Percentiles rank a stretch among this genome's conserved stretches.
phyloP scores from a whole-genome alignment of 1,140 invertebrate species.

The Kradibia gibbosae region DNA sequence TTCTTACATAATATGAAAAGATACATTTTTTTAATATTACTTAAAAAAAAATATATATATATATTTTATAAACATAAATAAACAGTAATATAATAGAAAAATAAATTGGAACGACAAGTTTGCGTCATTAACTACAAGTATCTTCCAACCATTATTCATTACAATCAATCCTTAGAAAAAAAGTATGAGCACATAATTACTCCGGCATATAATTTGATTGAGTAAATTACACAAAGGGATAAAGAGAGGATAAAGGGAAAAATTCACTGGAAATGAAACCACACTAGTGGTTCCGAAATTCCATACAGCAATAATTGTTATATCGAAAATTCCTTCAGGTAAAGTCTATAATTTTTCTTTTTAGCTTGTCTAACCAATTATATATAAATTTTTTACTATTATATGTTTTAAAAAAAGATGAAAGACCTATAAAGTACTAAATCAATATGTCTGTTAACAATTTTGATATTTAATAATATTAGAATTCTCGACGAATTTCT shows the following conservation, averaged over 20 bases:
- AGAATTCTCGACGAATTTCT: no score
- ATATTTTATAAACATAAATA: not conserved
- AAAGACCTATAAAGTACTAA: no score
- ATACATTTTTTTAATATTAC: no score
- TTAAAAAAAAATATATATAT: no score
- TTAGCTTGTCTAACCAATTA: no score
- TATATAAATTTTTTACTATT: no score
- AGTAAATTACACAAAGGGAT: not conserved
- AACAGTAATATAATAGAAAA: not conserved
- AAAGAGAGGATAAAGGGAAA: slow-evolving; percentile 24
- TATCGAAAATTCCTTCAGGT: no score
- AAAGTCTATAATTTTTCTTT: no score
- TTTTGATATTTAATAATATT: no score
- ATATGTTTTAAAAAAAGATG: no score
- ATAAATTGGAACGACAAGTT: not conserved
- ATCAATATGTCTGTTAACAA: no score
- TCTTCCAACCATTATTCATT: not conserved
- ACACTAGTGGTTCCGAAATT: slow-evolving; percentile 13
- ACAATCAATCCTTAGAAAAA: slow-evolving; percentile 3
- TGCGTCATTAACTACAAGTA: not conserved
- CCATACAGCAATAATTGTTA: slow-evolving; percentile 10
- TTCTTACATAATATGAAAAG: no score
- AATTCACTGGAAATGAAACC: slow-evolving; percentile 3
- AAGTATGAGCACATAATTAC: slow-evolving; percentile 29
- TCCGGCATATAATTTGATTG: slow-evolving; percentile 18